Evolutionary conservation across 2,797 vertebrate species (phyloP), one percentile per base, ranked within the genome.

Genomic region (Allobates femoralis): DNA sequence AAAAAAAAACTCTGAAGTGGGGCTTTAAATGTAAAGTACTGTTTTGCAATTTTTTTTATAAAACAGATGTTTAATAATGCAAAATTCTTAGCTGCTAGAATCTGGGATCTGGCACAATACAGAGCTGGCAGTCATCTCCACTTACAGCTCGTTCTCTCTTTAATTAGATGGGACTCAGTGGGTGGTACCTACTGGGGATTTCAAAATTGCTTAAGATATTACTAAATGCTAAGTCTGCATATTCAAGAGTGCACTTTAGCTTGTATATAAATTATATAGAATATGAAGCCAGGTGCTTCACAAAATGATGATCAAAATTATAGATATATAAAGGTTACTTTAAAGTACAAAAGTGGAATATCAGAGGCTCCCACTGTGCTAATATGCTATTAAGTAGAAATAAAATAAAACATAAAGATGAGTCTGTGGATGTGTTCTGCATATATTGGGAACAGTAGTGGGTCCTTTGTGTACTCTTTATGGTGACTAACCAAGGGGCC

Each of bases 161-260:
- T 81, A 86, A 86, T 86, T 86, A 86, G 79, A 81, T 81, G 69
- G 79, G 56, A 81, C 81, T 21, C 85, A 81, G 79, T 51, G 46
- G 85, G 85, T 53, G 58, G 85, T 80, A 79, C 46, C 85, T 62
- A 53, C 56, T 81, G 79, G 69, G 67, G 15, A 75, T 64, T 81
- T 66, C 81, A 55, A 76, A 86, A 81, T 74, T 75, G 67, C 67
- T 66, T 60, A 81, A 86, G 67, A 81, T 79, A 75, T 81, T 75
- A 62, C 56, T 75, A 62, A 64, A 76, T 58, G 79, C 79, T 75
- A 86, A 41, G 67, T 51, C 23, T 80, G 37, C 18, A 75, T 34
- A 26, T 46, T 73, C 41, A 81, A 37, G 37, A 41, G n/a, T 75
- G 56, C 30, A 55, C 53, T 46, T 71, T 16, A 18, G 28, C 56